Conservation (phyloP, 1,140 invertebrate species). For the Trichonephila clavata region DNA sequence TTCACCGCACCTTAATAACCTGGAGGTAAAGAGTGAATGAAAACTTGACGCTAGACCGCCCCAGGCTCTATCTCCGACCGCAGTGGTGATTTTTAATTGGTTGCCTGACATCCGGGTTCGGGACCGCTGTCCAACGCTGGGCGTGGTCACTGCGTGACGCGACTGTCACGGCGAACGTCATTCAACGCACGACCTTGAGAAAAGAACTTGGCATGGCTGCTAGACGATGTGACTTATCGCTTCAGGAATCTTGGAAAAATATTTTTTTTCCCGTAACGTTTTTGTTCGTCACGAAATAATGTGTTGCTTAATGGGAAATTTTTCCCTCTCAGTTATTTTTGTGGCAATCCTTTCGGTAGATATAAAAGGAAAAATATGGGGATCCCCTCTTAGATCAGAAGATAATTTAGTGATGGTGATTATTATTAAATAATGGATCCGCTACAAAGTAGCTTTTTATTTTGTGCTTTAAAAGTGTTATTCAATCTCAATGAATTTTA, state of each 20-base stretch:
- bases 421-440: neutral
- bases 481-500: too few species aligned
- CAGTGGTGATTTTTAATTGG: slow-evolving; percentile 64
- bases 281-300: slow-evolving; percentile 66
- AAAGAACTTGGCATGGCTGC: slow-evolving; percentile 16
- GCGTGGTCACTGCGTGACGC: slow-evolving; percentile 72
- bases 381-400: neutral
- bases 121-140: slow-evolving; percentile 69
- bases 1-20: slow-evolving; percentile 66
- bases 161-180: slow-evolving; percentile 75
- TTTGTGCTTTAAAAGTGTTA: too few species aligned
- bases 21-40: slow-evolving; percentile 63
- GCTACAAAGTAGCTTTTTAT: too few species aligned
- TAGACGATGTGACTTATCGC: slow-evolving; percentile 67
- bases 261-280: neutral
- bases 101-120: slow-evolving; percentile 75
- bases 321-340: slow-evolving; percentile 31
- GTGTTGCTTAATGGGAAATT: slow-evolving; percentile 66
- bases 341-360: slow-evolving; percentile 12
- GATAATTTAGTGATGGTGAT: neutral
- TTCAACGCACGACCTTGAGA: slow-evolving; percentile 70
- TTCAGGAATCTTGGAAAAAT: neutral
- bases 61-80: slow-evolving; percentile 23
- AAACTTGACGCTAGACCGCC: slow-evolving; percentile 44
- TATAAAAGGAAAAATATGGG: neutral